phyloP scores from a whole-genome alignment of 2,797 vertebrate species.

The Distichodus sexfasciatus region DNA sequence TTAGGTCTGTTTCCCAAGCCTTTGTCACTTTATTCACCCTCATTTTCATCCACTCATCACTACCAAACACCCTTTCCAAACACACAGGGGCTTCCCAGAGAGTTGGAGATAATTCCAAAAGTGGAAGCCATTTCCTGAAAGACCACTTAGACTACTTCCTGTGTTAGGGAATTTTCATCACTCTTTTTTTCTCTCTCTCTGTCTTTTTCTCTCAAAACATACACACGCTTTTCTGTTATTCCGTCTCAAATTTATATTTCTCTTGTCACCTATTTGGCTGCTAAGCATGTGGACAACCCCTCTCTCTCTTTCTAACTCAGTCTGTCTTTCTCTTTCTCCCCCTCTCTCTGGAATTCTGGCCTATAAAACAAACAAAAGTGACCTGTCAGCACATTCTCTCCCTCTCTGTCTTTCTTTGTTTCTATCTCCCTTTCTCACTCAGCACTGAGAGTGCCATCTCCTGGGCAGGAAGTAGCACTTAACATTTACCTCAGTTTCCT shows the following conservation, averaged over 20 bases:
- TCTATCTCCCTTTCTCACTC: neutral
- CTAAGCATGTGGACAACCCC: no score
- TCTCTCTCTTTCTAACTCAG: neutral
- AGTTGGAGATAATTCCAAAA: no score
- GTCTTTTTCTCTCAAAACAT: neutral
- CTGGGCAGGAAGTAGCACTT: slow-evolving; percentile 61
- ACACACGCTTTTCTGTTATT: slow-evolving; percentile 1
- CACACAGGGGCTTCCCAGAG: no score
- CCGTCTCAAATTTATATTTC: neutral
- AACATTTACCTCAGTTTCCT: no score
- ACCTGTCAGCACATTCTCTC: slow-evolving; percentile 71
- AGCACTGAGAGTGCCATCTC: slow-evolving; percentile 59
- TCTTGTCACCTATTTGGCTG: neutral
- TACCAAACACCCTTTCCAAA: no score
- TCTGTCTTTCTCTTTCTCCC: slow-evolving; percentile 24
- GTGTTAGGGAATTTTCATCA: slow-evolving; percentile 53
- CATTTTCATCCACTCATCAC: no score
- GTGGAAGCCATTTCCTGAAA: slow-evolving; percentile 74
- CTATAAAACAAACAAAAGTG: slow-evolving; percentile 73
- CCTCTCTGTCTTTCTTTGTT: neutral
- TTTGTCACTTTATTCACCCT: no score
- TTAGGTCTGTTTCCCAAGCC: no score
- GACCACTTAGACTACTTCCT: slow-evolving; percentile 74
- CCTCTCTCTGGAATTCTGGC: slow-evolving; percentile 70
- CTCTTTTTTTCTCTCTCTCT: slow-evolving; percentile 19